Percentiles rank a stretch among this genome's conserved stretches.
Conservation (phyloP, 2,797 vertebrate genomes). For the Hoplostethus atlanticus region DNA sequence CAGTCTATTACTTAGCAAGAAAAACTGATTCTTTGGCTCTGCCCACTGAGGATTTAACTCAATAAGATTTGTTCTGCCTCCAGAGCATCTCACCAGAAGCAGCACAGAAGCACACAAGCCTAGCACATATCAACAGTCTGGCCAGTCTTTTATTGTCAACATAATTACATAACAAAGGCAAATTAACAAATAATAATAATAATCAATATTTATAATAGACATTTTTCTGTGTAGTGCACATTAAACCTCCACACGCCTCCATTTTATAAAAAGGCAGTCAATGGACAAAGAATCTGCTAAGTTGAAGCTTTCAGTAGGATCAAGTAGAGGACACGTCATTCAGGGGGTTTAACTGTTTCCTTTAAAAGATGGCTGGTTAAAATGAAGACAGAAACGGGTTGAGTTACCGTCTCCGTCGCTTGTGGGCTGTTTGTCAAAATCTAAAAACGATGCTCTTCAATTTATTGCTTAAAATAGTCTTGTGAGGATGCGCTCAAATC, state of each 20-base stretch:
- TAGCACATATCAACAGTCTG: constrained; percentile 69
- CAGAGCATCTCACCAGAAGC: no score
- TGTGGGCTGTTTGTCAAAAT: not conserved
- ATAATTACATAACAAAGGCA: constrained; percentile 71
- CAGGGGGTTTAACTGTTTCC: constrained; percentile 29
- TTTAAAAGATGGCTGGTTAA: constrained; percentile 41
- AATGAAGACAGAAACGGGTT: not conserved
- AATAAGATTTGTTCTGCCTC: no score
- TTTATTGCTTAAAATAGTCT: constrained; percentile 32
- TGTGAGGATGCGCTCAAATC: not conserved
- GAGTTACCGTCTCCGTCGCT: constrained; percentile 3
- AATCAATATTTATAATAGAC: constrained; percentile 57
- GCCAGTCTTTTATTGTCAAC: constrained; percentile 82
- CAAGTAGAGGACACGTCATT: constrained; percentile 23
- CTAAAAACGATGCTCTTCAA: not conserved
- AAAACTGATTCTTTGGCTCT: no score
- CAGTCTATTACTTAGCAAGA: no score
- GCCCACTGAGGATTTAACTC: no score
- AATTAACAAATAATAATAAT: constrained; percentile 58
- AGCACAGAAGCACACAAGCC: not conserved
- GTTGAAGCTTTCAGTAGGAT: constrained; percentile 38
- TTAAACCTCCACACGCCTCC: constrained; percentile 53
- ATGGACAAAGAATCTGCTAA: constrained; percentile 42
- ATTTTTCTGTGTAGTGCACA: constrained; percentile 79
- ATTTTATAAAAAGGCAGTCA: constrained; percentile 58